Evolutionary conservation across 2,888 invertebrate species (phyloP).

Genomic region (Drosophila flavopinicola): DNA sequence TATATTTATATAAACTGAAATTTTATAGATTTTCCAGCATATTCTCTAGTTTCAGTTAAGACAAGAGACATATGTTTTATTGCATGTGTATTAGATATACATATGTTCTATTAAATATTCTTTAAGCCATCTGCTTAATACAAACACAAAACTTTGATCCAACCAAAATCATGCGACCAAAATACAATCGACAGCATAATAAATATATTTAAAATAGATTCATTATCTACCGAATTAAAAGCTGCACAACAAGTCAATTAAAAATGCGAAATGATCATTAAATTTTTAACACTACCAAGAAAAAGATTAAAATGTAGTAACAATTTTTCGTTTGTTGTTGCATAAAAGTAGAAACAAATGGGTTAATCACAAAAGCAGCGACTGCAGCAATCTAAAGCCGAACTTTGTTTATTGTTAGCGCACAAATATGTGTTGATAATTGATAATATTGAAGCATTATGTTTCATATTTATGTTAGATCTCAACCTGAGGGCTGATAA

Average conservation of each 20-base stretch:
- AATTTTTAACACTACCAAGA: slow-evolving; percentile 21
- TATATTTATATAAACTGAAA: too few relatives aligned
- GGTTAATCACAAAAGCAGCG: slow-evolving; percentile 33
- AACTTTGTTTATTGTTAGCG: slow-evolving; percentile 14
- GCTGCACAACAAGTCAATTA: slow-evolving; percentile 52
- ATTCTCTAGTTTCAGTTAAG: too few relatives aligned
- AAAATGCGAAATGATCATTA: slow-evolving; percentile 22
- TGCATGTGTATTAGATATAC: too few relatives aligned
- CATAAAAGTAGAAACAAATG: slow-evolving; percentile 25
- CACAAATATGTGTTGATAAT: slow-evolving; percentile 14
- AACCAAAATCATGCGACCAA: slow-evolving; percentile 12
- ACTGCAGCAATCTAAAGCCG: slow-evolving; percentile 10
- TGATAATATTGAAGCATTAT: slow-evolving; percentile 7
- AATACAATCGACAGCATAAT: slow-evolving; percentile 9
- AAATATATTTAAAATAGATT: slow-evolving; percentile 26
- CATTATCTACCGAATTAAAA: slow-evolving; percentile 26
- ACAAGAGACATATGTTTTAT: too few relatives aligned
- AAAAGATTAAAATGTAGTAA: too few relatives aligned
- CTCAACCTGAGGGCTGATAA: slow-evolving; percentile 52
- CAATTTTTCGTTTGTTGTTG: slow-evolving; percentile 14
- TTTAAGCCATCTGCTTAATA: too few relatives aligned
- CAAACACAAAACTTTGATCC: slow-evolving; percentile 1
- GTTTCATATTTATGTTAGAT: slow-evolving; percentile 16
- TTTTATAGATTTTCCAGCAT: too few relatives aligned
- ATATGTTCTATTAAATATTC: too few relatives aligned